These are phyloP conservation scores for Cephonodes hylas DNA, from an alignment of 2,888 invertebrate genomes.

Conservation along the genomic window DNA sequence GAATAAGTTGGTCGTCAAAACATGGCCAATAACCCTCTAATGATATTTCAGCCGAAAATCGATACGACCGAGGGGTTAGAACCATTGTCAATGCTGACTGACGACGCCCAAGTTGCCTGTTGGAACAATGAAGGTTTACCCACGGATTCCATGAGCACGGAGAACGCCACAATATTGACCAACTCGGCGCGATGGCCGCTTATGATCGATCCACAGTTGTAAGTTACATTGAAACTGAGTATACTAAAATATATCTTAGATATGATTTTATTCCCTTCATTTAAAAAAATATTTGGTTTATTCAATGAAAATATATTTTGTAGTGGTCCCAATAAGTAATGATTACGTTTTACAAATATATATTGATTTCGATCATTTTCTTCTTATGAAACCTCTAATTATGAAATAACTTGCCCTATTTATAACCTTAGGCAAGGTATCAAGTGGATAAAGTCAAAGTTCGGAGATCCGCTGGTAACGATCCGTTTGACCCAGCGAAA, in stretches of 20 bases:
- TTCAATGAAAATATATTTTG: no score
- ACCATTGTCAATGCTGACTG: constrained; percentile 91
- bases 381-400: no score
- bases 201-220: constrained; percentile 96
- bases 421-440: constrained; percentile 86
- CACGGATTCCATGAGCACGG: constrained; percentile 95
- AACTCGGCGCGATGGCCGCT: constrained; percentile 96
- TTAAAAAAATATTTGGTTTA: no score
- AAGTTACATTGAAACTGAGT: constrained; percentile 32
- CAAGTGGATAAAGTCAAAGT: constrained; percentile 97
- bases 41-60: constrained; percentile 82
- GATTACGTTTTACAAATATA: no score
- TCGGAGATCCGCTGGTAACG: constrained; percentile 86
- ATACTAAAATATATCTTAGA: no score
- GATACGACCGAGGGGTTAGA: constrained; percentile 90
- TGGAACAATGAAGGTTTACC: constrained; percentile 98
- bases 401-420: no score
- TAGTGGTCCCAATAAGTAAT: no score
- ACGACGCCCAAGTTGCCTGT: constrained; percentile 94
- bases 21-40: no score
- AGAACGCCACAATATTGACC: constrained; percentile 95
- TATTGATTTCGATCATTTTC: no score
- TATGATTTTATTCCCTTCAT: no score
- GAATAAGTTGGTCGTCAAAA: no score
- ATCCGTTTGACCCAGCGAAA: constrained; percentile 90